Base-by-base conservation (phyloP, 2,113 vertebrate genomes). In the Poeciliopsis prolifica region DNA sequence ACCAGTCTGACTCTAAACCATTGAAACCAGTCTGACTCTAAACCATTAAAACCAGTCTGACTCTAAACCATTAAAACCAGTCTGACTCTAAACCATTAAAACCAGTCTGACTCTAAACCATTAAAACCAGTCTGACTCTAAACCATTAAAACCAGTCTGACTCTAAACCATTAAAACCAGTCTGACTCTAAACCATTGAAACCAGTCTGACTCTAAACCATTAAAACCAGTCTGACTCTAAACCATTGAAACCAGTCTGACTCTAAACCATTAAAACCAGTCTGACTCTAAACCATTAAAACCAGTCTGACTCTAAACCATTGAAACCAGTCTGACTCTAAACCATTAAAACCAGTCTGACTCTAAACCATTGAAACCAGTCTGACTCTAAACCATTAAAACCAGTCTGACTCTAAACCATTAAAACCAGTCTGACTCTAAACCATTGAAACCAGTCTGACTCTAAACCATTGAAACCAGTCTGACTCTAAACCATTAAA, bases 401-500 rank as follows among this genome's bases (percentile, higher is more conserved):
- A 15, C 62, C 11, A 35, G 33, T 33, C 33, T 33, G 33, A 8
- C 0, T n/a, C 2, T 51, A 78, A 74, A 77, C 10, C 61, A 22
- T 81, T 33, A 63, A 13, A 44, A 14, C 28, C 28, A 28, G 28
- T 28, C 28, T 28, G 28, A 28, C 28, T 28, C 28, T 28, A 28
- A 28, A 28, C 14, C 13, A 33, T 33, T 4, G 17, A 44, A 44
- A 15, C 62, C 11, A 35, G 33, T 33, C 33, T 33, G 33, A 28
- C 28, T 28, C 28, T 28, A 28, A 28, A 28, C 14, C 13, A 33
- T 33, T 4, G 17, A 44, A 44, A 15, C 62, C 11, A 35, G 33
- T 33, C 33, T 33, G 33, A 8, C 0, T n/a, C 2, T 51, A 78
- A 74, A 77, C 10, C 61, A 22, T 81, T 33, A 63, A 13, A 44